phyloP scores from a whole-genome alignment of 2,797 vertebrate species.

The Pangasius djambal region DNA sequence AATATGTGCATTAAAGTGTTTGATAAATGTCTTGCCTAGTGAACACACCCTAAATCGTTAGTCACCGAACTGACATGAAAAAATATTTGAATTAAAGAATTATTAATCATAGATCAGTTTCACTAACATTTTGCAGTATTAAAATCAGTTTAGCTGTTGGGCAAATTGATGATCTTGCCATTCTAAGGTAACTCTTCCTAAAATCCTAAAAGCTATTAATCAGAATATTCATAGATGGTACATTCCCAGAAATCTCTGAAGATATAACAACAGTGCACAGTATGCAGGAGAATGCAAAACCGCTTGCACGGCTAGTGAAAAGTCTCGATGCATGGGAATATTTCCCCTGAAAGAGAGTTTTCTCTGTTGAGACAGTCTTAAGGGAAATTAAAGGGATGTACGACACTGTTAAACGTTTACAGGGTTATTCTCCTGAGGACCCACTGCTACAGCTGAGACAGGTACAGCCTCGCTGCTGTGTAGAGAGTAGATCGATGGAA shows the following conservation, averaged over 20 bases:
- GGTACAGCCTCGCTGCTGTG: constrained; percentile 27
- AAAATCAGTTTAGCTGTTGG: constrained; percentile 3
- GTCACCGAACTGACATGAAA: neutral
- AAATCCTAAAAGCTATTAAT: constrained; percentile 12
- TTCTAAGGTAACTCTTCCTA: neutral
- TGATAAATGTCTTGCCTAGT: constrained; percentile 21
- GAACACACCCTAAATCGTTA: constrained; percentile 24
- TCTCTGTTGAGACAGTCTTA: constrained; percentile 30
- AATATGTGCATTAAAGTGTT: constrained; percentile 1
- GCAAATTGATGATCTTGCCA: neutral
- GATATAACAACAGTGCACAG: neutral
- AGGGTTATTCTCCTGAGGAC: constrained; percentile 18
- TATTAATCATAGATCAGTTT: constrained; percentile 6
- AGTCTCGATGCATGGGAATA: constrained; percentile 24
- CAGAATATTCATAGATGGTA: neutral
- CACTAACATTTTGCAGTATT: neutral
- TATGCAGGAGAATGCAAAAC: constrained; percentile 4
- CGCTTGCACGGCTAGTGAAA: constrained; percentile 10
- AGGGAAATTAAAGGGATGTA: constrained; percentile 44
- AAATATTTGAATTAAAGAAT: neutral
- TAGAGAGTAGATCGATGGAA: constrained; percentile 21
- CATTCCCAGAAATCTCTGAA: neutral
- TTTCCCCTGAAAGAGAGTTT: constrained; percentile 31
- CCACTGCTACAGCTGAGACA: constrained; percentile 38
- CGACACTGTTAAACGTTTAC: constrained; percentile 42